Evolutionary conservation across 2,113 vertebrate genomes (phyloP).

Genomic region (Cavia aperea): DNA sequence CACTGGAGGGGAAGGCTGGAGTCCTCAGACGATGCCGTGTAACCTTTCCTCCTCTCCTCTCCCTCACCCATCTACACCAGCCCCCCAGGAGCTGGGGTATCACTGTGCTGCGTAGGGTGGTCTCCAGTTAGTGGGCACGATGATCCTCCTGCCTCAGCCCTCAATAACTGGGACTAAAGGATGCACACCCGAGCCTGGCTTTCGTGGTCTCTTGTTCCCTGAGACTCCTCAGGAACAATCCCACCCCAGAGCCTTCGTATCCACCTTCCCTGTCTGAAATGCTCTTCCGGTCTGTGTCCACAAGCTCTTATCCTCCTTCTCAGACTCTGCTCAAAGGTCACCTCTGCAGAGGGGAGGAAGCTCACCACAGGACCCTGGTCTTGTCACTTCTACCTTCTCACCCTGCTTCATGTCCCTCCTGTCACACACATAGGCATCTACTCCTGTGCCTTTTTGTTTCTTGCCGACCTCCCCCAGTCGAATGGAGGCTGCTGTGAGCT

Average conservation of each 20-base stretch:
- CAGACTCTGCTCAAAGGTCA: not conserved
- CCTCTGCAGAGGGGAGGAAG: not conserved
- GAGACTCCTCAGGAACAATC: not conserved
- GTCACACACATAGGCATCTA: not conserved
- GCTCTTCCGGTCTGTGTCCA: not conserved
- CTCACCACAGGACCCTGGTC: not conserved
- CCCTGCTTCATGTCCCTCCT: not conserved
- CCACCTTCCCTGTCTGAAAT: not conserved
- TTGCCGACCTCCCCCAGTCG: not conserved
- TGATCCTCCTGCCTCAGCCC: not conserved
- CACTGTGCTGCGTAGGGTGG: not conserved
- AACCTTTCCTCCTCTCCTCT: not conserved
- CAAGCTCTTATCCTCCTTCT: not conserved
- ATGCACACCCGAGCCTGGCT: accelerated
- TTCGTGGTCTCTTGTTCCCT: not conserved
- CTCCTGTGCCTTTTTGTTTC: not conserved
- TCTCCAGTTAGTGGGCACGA: not conserved
- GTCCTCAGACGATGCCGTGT: not conserved
- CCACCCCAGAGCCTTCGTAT: not conserved
- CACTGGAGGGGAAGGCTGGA: not conserved
- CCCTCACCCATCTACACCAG: not conserved
- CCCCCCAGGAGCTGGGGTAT: not conserved
- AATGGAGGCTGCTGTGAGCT: not conserved
- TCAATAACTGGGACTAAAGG: not conserved
- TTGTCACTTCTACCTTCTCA: not conserved